Percentiles rank a stretch among this genome's conserved stretches.
Conservation (phyloP, 2,888 invertebrate species). For the Mycalesis mineus region DNA sequence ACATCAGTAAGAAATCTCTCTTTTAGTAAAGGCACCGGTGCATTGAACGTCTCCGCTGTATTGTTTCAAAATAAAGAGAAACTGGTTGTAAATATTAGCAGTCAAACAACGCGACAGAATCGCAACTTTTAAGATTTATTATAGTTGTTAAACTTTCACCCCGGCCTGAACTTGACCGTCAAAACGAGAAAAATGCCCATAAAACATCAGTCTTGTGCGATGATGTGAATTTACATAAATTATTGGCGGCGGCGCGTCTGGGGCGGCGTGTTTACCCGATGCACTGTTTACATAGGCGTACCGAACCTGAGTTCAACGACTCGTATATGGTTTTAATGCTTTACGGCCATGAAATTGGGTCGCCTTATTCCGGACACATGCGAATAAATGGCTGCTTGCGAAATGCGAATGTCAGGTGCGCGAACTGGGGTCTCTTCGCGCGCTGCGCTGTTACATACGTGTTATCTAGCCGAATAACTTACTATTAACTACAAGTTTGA, state of each 20-base stretch:
- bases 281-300: slow-evolving; percentile 70
- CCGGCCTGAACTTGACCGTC: slow-evolving; percentile 71
- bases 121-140: slow-evolving; percentile 39
- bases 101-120: background rate
- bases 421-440: background rate
- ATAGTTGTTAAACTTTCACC: slow-evolving; percentile 60
- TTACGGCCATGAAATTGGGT: slow-evolving; percentile 74
- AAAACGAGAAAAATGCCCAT: slow-evolving; percentile 65
- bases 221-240: slow-evolving; percentile 76
- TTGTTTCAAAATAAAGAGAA: background rate
- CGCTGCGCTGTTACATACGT: slow-evolving; percentile 28
- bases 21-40: too few species aligned
- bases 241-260: slow-evolving; percentile 69
- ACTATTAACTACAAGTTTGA: slow-evolving; percentile 71
- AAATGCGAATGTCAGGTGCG: slow-evolving; percentile 9
- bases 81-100: background rate
- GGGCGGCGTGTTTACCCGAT: slow-evolving; percentile 53
- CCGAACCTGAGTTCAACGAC: slow-evolving; percentile 68
- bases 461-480: slow-evolving; percentile 46
- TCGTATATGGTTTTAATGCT: slow-evolving; percentile 56
- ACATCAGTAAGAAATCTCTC: too few species aligned
- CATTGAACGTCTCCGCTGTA: background rate
- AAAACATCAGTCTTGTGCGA: slow-evolving; percentile 72
- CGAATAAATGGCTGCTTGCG: slow-evolving; percentile 44
- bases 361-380: slow-evolving; percentile 61